A percentile compares a stretch with the other conserved stretches of the same genome.
Conservation (phyloP, 2,888 invertebrate species). For the Leptogaster cylindrica region DNA sequence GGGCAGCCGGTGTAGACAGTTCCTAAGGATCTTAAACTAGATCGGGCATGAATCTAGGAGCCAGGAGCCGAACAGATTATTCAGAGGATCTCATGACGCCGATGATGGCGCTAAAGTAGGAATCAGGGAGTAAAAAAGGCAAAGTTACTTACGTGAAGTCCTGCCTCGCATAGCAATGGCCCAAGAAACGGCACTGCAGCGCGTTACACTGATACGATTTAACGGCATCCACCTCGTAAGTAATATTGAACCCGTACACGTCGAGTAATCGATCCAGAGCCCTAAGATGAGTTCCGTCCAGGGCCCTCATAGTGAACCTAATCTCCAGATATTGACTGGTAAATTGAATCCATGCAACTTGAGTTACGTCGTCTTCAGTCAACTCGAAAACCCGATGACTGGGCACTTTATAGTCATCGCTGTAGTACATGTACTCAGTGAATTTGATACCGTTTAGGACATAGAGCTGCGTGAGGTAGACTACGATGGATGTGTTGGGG, state of each 20-base stretch:
- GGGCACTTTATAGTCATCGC: slow-evolving; percentile 71
- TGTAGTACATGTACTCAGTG: slow-evolving; percentile 78
- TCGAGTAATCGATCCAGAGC: slow-evolving; percentile 81
- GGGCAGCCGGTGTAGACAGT: too few relatives aligned
- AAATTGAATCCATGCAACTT: slow-evolving; percentile 68
- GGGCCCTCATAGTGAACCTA: slow-evolving; percentile 73
- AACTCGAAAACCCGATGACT: slow-evolving; percentile 72
- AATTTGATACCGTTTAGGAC: slow-evolving; percentile 78
- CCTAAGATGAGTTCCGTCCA: slow-evolving; percentile 83
- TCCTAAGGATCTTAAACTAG: background rate
- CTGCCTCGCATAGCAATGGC: slow-evolving; percentile 76
- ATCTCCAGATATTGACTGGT: slow-evolving; percentile 79
- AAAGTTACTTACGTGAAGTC: slow-evolving; percentile 73
- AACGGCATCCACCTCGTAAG: slow-evolving; percentile 79
- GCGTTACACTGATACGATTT: slow-evolving; percentile 75
- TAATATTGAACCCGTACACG: slow-evolving; percentile 91
- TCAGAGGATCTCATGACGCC: background rate
- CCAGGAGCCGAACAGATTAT: background rate
- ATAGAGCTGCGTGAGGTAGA: slow-evolving; percentile 89
- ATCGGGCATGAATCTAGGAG: background rate
- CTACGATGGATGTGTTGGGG: slow-evolving; percentile 74
- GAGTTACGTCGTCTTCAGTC: slow-evolving; percentile 76
- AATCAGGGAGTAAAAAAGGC: slow-evolving; percentile 6
- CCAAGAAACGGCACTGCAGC: slow-evolving; percentile 82
- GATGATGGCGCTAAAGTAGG: background rate